A percentile compares a stretch with the other conserved stretches of the same genome.
Evolutionary conservation across 1,140 invertebrate species (phyloP).

Genomic region (Nixonia krombeini): DNA sequence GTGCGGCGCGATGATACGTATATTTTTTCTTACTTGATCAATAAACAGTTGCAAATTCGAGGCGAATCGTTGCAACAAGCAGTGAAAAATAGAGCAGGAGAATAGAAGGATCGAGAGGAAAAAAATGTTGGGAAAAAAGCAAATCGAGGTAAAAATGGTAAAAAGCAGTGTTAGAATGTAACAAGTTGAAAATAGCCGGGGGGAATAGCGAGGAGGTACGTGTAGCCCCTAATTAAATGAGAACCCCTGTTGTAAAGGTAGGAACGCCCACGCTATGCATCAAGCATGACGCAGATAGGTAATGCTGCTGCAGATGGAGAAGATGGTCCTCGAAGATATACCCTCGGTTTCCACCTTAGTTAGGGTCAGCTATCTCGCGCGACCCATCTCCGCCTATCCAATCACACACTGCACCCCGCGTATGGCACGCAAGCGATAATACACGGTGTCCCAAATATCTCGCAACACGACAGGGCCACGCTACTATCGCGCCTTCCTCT

Average conservation of each 20-base stretch:
- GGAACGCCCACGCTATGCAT: conserved; percentile 72
- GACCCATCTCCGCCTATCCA: conserved; percentile 72
- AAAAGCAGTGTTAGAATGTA: conserved; percentile 10
- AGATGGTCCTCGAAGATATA: conserved; percentile 71
- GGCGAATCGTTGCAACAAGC: too few species aligned
- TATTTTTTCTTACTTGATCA: too few species aligned
- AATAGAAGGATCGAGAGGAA: background rate
- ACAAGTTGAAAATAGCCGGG: conserved; percentile 4
- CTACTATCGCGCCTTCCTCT: background rate
- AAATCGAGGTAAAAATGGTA: too few species aligned
- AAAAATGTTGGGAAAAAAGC: too few species aligned
- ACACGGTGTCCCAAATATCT: conserved; percentile 63
- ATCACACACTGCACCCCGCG: conserved; percentile 65
- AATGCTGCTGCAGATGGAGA: conserved; percentile 66
- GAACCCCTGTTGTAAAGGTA: conserved; percentile 49
- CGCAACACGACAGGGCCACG: conserved; percentile 17
- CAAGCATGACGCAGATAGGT: conserved; percentile 69
- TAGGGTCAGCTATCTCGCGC: conserved; percentile 71
- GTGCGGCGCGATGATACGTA: too few species aligned
- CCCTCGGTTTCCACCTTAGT: conserved; percentile 60
- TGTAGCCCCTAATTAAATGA: conserved; percentile 47
- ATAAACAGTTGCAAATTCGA: too few species aligned
- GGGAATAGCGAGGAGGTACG: conserved; percentile 28
- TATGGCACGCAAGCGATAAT: conserved; percentile 60
- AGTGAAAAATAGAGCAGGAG: background rate